Percentiles rank a stretch among this genome's conserved stretches.
These are phyloP conservation scores for Pinctada fucata DNA, from an alignment of 2,888 invertebrate genomes.

Conservation along the genomic window DNA sequence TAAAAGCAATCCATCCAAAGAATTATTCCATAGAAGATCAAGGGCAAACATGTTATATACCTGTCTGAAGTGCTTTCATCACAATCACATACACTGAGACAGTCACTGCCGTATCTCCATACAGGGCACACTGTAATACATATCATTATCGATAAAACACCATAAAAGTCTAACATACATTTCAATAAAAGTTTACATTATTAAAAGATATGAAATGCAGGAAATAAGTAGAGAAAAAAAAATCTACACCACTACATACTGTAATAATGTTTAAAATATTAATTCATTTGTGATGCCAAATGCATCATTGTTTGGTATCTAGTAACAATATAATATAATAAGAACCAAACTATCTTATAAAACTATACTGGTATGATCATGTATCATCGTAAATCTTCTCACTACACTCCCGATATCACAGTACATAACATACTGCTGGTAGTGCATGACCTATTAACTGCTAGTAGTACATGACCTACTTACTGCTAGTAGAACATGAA, in stretches of 20 bases:
- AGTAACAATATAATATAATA: background rate
- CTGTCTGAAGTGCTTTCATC: conserved; percentile 20
- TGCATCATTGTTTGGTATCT: background rate
- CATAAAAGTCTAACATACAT: no score
- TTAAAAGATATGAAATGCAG: background rate
- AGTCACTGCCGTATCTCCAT: conserved; percentile 11
- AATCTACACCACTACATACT: background rate
- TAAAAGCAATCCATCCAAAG: no score
- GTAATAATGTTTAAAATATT: conserved; percentile 18
- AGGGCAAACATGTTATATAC: conserved; percentile 4
- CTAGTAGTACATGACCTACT: no score
- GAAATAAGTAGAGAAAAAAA: background rate
- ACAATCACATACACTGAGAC: conserved; percentile 27
- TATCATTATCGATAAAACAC: background rate
- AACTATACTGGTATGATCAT: no score
- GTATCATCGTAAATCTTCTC: no score
- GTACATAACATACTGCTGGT: no score
- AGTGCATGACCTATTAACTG: no score
- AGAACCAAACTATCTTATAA: no score
- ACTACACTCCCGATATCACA: no score
- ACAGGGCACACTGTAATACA: conserved; percentile 6
- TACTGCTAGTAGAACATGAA: no score
- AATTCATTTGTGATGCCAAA: background rate
- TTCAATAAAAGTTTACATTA: no score
- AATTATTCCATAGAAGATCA: no score